These are phyloP conservation scores for Podarcis cretensis DNA, from an alignment of 2,113 vertebrate species.

Conservation along the genomic window DNA sequence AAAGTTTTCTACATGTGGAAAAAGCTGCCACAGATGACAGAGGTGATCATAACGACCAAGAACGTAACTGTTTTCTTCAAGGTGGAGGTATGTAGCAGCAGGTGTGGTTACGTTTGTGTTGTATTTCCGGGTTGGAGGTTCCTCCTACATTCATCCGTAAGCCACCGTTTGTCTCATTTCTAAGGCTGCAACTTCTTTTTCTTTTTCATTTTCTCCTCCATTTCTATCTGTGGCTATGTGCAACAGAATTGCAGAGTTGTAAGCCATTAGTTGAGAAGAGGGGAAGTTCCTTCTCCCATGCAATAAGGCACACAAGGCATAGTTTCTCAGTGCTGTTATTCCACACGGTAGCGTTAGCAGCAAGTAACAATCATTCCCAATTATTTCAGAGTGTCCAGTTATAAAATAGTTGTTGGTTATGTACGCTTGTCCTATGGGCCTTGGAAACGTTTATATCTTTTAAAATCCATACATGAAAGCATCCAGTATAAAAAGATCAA, in stretches of 20 bases:
- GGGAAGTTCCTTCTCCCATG: conserved; percentile 41
- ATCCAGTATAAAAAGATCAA: conserved; percentile 81
- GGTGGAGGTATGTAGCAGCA: not conserved
- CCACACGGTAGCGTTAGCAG: conserved; percentile 54
- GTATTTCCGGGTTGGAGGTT: conserved; percentile 39
- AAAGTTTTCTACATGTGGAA: conserved; percentile 2
- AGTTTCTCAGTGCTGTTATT: conserved; percentile 56
- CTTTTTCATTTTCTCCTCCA: conserved; percentile 63
- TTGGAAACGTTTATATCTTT: conserved; percentile 49
- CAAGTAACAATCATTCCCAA: conserved; percentile 42
- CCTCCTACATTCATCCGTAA: not conserved
- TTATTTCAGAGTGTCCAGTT: not conserved
- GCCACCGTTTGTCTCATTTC: not conserved
- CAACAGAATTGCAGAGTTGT: conserved; percentile 50
- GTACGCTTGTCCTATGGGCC: conserved; percentile 23
- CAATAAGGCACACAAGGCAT: conserved; percentile 20
- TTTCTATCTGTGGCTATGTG: conserved; percentile 22
- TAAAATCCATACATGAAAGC: conserved; percentile 62
- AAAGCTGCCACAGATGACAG: not conserved
- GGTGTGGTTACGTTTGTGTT: conserved; percentile 36
- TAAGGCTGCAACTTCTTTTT: conserved; percentile 59
- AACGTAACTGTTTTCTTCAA: not conserved
- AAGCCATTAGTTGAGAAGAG: not conserved
- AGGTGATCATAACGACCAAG: not conserved
- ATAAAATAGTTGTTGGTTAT: conserved; percentile 28